Percentiles rank a stretch among this genome's conserved stretches.
phyloP scores from a whole-genome alignment of 2,888 invertebrate genomes.

The Caenorhabditis sp. region DNA sequence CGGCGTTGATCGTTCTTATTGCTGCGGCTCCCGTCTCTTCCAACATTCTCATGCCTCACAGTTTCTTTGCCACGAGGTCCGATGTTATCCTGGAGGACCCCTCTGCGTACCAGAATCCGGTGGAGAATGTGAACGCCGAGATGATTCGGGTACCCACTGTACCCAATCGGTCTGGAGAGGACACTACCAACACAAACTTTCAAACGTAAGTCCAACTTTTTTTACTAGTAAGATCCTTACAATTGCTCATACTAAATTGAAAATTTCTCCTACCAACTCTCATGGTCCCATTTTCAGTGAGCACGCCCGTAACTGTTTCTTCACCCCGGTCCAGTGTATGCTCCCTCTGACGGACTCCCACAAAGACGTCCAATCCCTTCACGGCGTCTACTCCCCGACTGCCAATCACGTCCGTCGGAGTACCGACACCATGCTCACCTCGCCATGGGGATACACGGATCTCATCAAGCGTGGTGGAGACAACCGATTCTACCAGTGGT shows the following conservation, averaged over 20 bases:
- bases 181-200: not conserved
- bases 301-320: slow-evolving; percentile 64
- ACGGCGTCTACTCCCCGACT: slow-evolving; percentile 60
- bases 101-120: not conserved
- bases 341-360: slow-evolving; percentile 54
- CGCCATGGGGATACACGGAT: slow-evolving; percentile 61
- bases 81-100: slow-evolving; percentile 32
- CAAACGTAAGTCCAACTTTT: slow-evolving; percentile 31
- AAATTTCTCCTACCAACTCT: not conserved
- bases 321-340: slow-evolving; percentile 68
- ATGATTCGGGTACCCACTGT: no score
- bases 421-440: slow-evolving; percentile 54
- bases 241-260: not conserved
- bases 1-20: slow-evolving; percentile 9
- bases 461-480: slow-evolving; percentile 56
- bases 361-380: slow-evolving; percentile 62
- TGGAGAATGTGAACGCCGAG: not conserved
- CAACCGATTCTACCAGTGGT: slow-evolving; percentile 58
- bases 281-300: slow-evolving; percentile 31
- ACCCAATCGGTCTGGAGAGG: not conserved
- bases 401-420: slow-evolving; percentile 52
- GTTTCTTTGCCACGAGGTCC: slow-evolving; percentile 40
- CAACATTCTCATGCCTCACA: slow-evolving; percentile 59
- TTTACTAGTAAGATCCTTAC: no score
- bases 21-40: slow-evolving; percentile 9